A percentile compares a stretch with the other conserved stretches of the same genome.
phyloP scores from a whole-genome alignment of 2,888 invertebrate genomes.

The Erynnis tages region DNA sequence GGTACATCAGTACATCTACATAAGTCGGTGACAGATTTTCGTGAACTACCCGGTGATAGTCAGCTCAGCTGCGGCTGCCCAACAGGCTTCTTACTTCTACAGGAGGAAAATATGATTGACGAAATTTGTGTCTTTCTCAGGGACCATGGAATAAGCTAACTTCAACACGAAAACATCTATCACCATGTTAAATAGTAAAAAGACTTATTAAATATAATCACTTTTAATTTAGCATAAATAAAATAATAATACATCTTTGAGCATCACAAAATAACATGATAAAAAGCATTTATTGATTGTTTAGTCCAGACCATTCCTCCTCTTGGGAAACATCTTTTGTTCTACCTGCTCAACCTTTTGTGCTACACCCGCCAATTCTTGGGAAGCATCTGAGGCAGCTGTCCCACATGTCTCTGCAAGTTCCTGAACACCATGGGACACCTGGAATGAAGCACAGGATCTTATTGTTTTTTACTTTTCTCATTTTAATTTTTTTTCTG shows the following conservation, averaged over 20 bases:
- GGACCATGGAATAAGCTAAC: too few relatives aligned
- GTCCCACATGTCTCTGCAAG: conserved; percentile 69
- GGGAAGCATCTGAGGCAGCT: conserved; percentile 64
- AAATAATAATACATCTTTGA: conserved; percentile 10
- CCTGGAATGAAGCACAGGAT: conserved; percentile 42
- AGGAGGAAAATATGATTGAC: too few relatives aligned
- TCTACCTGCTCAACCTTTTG: conserved; percentile 67
- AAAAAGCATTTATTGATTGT: neutral
- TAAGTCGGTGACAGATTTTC: too few relatives aligned
- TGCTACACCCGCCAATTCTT: conserved; percentile 62
- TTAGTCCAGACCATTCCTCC: conserved; percentile 72
- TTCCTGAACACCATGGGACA: conserved; percentile 67
- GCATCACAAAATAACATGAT: conserved; percentile 30
- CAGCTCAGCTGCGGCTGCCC: too few relatives aligned
- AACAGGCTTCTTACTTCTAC: too few relatives aligned
- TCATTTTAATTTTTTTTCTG: too few relatives aligned
- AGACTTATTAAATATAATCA: neutral
- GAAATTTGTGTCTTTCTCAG: too few relatives aligned
- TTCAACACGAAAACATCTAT: too few relatives aligned
- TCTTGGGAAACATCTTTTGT: conserved; percentile 60
- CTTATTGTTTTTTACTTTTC: neutral
- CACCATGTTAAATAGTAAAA: too few relatives aligned
- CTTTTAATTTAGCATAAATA: conserved; percentile 30
- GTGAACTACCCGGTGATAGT: too few relatives aligned
- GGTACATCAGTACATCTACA: too few relatives aligned